Evolutionary conservation across 2,113 vertebrate genomes (phyloP), one percentile per base, ranked within the genome.

Genomic region (Ictalurus punctatus): DNA sequence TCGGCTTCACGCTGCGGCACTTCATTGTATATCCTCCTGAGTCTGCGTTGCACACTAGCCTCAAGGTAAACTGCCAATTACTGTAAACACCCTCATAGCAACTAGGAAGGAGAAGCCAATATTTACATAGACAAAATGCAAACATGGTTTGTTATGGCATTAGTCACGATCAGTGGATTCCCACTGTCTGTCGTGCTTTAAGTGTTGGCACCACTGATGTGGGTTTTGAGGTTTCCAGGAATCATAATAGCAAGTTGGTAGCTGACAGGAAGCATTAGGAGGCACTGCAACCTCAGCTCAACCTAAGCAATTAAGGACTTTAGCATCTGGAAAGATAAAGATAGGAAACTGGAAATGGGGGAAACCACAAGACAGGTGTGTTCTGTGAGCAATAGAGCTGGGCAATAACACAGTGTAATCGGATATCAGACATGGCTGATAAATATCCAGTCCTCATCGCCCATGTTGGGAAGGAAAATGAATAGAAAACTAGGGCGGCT

Each of bases 21-120:
- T 99, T 99, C 95, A 99, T 99, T 19, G 98, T 99, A 81, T 99
- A 99, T 95, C 98, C 98, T 0, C 98, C 98, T 0, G 98, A 98
- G 92, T 98, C 98, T 0, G 96, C 97, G 0, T 94, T 99, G 92
- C 97, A 97, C 93, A 94, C 95, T 90, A 92, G 92, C 91, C 80
- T 96, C 91, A 98, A 97, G 97, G 98, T 99, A 95, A 90, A 73
- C 37, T 37, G 30, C 27, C 48, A 65, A 54, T 87, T 59, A 67
- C 37, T 14, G 14, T 89, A 30, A 83, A 83, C n/a, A 44, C 44
- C 25, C 40, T 83, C n/a, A 27, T n/a, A 76, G 27, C 34, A 88
- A 58, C 84, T 78, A 56, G 19, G 30, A 89, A 87, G 84, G n/a
- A 71, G 87, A 79, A 52, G 30, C 14, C 40, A 58, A 0, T 89